A percentile compares a stretch with the other conserved stretches of the same genome.
phyloP scores from a whole-genome alignment of 1,140 invertebrate species.

The Caenorhabditis inopinata region DNA sequence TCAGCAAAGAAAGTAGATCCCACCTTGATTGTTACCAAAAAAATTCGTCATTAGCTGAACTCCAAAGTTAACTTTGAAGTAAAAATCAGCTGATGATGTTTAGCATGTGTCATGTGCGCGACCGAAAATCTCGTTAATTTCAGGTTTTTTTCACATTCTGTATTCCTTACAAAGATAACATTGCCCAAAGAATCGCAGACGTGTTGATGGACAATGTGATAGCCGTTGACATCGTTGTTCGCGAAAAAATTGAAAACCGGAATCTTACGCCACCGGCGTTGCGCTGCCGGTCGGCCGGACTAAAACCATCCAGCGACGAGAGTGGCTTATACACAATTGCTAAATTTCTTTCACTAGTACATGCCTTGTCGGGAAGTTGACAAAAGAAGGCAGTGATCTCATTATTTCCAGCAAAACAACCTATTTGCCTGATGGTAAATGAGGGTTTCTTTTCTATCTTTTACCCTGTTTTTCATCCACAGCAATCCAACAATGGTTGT shows the following conservation, averaged over 20 bases:
- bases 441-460: not conserved
- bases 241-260: slow-evolving; percentile 27
- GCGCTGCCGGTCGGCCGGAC: not conserved
- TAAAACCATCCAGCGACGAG: not conserved
- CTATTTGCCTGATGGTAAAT: not conserved
- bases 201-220: slow-evolving; percentile 34
- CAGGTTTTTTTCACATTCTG: slow-evolving; percentile 28
- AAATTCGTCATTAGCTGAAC: slow-evolving; percentile 21
- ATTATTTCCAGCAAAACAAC: not conserved
- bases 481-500: not conserved
- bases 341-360: slow-evolving; percentile 1
- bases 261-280: slow-evolving; percentile 18
- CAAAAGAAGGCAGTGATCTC: not conserved
- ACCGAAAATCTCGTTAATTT: slow-evolving; percentile 27
- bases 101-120: slow-evolving; percentile 33
- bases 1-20: not conserved
- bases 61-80: not conserved
- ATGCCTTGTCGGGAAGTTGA: not conserved
- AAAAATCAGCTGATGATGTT: slow-evolving; percentile 22
- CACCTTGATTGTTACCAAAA: not conserved
- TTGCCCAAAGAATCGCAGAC: slow-evolving; percentile 26
- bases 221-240: slow-evolving; percentile 32
- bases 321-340: slow-evolving; percentile 1
- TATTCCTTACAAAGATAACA: slow-evolving; percentile 34
- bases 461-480: not conserved